Conservation (phyloP, 1,140 invertebrate genomes). For the Cotesia vestalis region DNA sequence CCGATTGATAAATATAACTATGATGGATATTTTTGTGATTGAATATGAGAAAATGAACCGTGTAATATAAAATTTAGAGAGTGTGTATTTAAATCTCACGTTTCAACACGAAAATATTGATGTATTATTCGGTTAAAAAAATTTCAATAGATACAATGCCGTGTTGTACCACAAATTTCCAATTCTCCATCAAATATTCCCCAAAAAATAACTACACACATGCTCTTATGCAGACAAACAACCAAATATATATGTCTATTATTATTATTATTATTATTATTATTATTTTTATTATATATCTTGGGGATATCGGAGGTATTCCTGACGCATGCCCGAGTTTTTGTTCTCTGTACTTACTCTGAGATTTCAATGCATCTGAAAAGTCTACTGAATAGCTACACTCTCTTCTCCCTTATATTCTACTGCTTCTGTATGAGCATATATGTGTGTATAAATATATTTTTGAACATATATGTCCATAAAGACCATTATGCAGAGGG, state of each 20-base stretch:
- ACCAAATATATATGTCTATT: not conserved
- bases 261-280: not conserved
- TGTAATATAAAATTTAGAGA: not conserved
- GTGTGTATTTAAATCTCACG: not conserved
- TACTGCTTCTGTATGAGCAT: not conserved
- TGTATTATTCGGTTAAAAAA: not conserved
- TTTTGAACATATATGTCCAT: too few relatives aligned
- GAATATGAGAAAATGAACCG: not conserved
- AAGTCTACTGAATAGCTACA: not conserved
- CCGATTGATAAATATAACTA: too few relatives aligned
- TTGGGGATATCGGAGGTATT: not conserved
- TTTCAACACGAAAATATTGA: slow-evolving; percentile 10
- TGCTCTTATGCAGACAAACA: not conserved
- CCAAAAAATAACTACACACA: too few relatives aligned
- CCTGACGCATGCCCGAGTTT: slow-evolving; percentile 19
- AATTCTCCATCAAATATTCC: too few relatives aligned
- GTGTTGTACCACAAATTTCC: too few relatives aligned
- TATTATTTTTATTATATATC: too few relatives aligned
- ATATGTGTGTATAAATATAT: not conserved
- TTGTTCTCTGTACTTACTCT: slow-evolving; percentile 12
- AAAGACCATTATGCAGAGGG: too few relatives aligned
- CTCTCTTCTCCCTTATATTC: not conserved
- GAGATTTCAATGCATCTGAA: slow-evolving; percentile 24
- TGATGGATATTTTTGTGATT: too few relatives aligned
- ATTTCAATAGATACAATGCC: not conserved